A percentile compares a stretch with the other conserved stretches of the same genome.
Conservation (phyloP, 2,113 vertebrate genomes). For the Indri indri region DNA sequence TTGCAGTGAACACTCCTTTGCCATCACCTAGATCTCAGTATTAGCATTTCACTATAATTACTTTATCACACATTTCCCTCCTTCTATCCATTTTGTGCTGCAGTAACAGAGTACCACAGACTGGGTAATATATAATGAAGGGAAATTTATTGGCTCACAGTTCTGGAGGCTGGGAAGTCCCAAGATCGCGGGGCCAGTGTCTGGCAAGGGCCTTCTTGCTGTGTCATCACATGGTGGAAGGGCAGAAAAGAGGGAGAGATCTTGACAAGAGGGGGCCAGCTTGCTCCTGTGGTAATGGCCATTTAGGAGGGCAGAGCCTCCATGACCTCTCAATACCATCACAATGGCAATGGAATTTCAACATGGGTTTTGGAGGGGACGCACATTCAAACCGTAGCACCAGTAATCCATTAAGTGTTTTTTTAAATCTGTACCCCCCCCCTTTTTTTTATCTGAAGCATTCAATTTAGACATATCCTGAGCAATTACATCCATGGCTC, state of each 20-base stretch:
- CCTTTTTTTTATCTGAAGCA: neutral
- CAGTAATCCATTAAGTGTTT: neutral
- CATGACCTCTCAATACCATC: neutral
- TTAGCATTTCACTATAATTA: neutral
- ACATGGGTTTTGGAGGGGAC: neutral
- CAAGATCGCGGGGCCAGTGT: neutral
- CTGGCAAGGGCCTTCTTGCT: neutral
- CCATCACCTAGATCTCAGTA: neutral
- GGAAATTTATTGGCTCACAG: neutral
- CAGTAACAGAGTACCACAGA: neutral
- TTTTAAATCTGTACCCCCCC: neutral
- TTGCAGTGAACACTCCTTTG: neutral
- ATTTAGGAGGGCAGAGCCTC: neutral
- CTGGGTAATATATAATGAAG: no score
- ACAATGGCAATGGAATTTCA: neutral
- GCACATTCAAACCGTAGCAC: neutral
- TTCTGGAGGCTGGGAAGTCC: neutral
- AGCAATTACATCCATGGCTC: neutral
- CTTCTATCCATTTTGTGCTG: neutral
- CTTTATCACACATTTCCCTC: neutral
- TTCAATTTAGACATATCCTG: neutral
- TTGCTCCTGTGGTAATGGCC: no score
- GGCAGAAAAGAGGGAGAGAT: neutral
- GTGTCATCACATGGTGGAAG: neutral
- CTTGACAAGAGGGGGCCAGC: no score